phyloP scores from a whole-genome alignment of 2,888 invertebrate species.

The Margaritifera margaritifera region DNA sequence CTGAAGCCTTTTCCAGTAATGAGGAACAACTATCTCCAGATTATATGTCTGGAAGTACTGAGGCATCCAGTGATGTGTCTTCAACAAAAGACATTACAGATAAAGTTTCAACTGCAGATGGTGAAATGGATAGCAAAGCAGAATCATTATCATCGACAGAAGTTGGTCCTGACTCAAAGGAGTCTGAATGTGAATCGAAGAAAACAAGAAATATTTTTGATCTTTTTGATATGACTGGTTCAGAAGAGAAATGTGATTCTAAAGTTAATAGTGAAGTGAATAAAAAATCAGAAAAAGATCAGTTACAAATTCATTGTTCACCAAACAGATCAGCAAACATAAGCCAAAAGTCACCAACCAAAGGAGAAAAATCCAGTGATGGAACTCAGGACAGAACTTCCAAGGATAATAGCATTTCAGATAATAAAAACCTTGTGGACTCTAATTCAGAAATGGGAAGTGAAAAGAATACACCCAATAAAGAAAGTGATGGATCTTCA shows the following conservation, averaged over 20 bases:
- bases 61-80: no score
- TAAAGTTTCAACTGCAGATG: no score
- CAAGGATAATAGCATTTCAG: slow-evolving; percentile 1
- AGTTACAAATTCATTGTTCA: background rate
- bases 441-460: background rate
- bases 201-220: slow-evolving; percentile 1
- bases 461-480: slow-evolving; percentile 3
- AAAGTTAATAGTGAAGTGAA: slow-evolving; percentile 5
- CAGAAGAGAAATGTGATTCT: slow-evolving; percentile 5
- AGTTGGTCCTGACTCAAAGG: background rate
- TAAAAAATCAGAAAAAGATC: slow-evolving; percentile 4
- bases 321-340: background rate
- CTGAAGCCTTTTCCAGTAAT: no score
- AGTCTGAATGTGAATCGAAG: background rate
- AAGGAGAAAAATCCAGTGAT: slow-evolving; percentile 10
- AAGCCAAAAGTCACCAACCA: slow-evolving; percentile 4
- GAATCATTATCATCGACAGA: background rate
- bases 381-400: slow-evolving; percentile 12
- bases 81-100: no score
- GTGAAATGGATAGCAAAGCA: background rate
- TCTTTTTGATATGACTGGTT: slow-evolving; percentile 32
- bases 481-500: slow-evolving; percentile 3
- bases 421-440: no score
- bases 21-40: no score
- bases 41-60: no score